Evolutionary conservation across 2,888 invertebrate species (phyloP).

Genomic region (Copidosoma aretas): DNA sequence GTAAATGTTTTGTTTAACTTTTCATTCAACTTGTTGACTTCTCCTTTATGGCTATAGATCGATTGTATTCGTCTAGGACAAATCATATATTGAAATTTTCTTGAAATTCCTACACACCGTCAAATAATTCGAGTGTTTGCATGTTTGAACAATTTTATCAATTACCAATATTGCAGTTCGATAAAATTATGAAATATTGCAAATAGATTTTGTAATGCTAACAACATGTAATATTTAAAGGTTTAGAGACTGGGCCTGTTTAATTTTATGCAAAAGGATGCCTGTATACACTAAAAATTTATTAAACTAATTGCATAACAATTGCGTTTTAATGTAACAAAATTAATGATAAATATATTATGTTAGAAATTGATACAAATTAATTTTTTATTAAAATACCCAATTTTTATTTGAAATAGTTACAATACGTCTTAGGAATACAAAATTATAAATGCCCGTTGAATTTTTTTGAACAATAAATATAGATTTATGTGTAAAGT

Average conservation of each 20-base stretch:
- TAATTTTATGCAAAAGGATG: slow-evolving; percentile 30
- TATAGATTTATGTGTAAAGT: too few relatives aligned
- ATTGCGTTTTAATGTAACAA: slow-evolving; percentile 41
- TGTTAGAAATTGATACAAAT: slow-evolving; percentile 35
- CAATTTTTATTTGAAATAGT: background rate
- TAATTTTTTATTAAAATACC: slow-evolving; percentile 14
- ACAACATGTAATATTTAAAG: slow-evolving; percentile 41
- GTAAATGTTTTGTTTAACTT: slow-evolving; percentile 22
- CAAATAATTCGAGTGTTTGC: slow-evolving; percentile 35
- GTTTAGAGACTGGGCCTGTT: slow-evolving; percentile 46
- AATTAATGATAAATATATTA: slow-evolving; percentile 45
- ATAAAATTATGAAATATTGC: slow-evolving; percentile 37
- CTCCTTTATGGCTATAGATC: slow-evolving; percentile 21
- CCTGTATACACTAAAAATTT: slow-evolving; percentile 24
- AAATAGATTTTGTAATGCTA: slow-evolving; percentile 49
- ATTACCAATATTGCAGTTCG: slow-evolving; percentile 29
- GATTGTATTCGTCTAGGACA: slow-evolving; percentile 14
- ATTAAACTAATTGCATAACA: slow-evolving; percentile 36
- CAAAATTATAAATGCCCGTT: too few relatives aligned
- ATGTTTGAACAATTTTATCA: slow-evolving; percentile 21
- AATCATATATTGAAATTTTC: slow-evolving; percentile 25
- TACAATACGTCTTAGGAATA: too few relatives aligned
- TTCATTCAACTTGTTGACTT: slow-evolving; percentile 20
- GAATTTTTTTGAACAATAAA: too few relatives aligned
- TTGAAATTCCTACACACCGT: slow-evolving; percentile 34